Base-by-base conservation (phyloP, 2,888 invertebrate species). In the Venustoraphidia nigricollis region DNA sequence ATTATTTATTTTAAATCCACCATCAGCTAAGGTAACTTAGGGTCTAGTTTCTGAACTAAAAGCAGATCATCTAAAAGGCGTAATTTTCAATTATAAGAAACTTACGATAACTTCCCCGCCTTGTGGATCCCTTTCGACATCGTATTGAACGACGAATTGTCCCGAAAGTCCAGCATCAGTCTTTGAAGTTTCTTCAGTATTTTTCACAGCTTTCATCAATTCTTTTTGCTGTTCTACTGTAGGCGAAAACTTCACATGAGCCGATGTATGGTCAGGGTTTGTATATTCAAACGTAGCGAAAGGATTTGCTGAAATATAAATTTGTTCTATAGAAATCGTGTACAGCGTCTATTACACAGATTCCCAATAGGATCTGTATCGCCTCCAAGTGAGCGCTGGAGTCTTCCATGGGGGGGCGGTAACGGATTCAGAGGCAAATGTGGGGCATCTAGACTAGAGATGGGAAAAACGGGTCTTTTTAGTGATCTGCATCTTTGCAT, bases 91-190 rank as follows among this genome's bases (percentile, higher is more conserved):
- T 11, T 43, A 11, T 39, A 9, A 39, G 14, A 39, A 39, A 47
- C 41, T 64, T 54, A 72, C 71, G 59, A 73, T 58, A 51, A 78
- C 69, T 64, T 79, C 75, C 14, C 80, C 81, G 39, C 74, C 73
- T 49, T 69, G 64, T 2, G 71, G 65, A 58, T 71, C 68, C 5
- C 79, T 67, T 37, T 75, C 73, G 1, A 83, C 79, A 54, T 83
- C 82, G 60, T 83, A 83, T 56, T 79, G 76, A n/a, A 83, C 76
- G 9, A 80, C 72, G 54, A 83, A 79, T 58, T 82, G 78, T 2
- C 80, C 81, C 27, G 73, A 66, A 3, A 77, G 62, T 1, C 78
- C 79, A 48, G 71, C 41, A 57, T 39, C 44, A 9, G 37, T 45
- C 34, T 49, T 40, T 27, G 34, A 60, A 52, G 47, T 53, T 59